Percentiles rank a stretch among this genome's conserved stretches.
These are phyloP conservation scores for Pristionchus pacificus DNA, from an alignment of 1,140 invertebrate genomes.

Conservation along the genomic window DNA sequence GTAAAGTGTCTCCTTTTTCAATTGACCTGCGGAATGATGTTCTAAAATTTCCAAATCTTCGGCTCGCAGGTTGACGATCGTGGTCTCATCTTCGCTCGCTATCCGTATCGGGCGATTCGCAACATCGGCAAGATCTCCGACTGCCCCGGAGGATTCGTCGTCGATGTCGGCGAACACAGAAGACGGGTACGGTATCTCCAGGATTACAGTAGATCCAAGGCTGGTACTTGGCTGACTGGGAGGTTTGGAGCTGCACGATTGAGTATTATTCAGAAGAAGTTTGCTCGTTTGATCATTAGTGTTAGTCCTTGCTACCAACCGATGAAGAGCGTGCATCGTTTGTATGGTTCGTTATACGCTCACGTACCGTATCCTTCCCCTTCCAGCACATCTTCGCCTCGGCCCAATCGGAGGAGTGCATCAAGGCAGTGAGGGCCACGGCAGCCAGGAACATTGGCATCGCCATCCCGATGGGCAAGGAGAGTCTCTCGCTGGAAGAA, in stretches of 20 bases:
- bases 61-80: slow-evolving; percentile 37
- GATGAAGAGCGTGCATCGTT: no score
- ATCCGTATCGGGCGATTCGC: slow-evolving; percentile 88
- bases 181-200: slow-evolving; percentile 37
- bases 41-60: slow-evolving; percentile 50
- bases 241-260: no score
- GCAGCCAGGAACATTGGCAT: slow-evolving; percentile 76
- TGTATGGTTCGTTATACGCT: no score
- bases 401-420: slow-evolving; percentile 76
- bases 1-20: no score
- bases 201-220: no score
- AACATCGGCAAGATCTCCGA: slow-evolving; percentile 70
- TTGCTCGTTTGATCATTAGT: no score
- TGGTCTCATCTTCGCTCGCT: slow-evolving; percentile 70
- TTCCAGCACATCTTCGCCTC: slow-evolving; percentile 77
- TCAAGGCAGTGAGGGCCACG: slow-evolving; percentile 76
- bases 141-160: slow-evolving; percentile 73
- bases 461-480: slow-evolving; percentile 75
- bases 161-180: slow-evolving; percentile 61
- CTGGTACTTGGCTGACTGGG: no score
- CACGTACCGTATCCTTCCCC: no score
- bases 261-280: no score
- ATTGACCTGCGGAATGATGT: no score
- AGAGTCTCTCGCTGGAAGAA: slow-evolving; percentile 77
- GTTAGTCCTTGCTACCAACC: no score